Base-by-base conservation (phyloP, 2,797 vertebrate species). In the Anas bahamensis region DNA sequence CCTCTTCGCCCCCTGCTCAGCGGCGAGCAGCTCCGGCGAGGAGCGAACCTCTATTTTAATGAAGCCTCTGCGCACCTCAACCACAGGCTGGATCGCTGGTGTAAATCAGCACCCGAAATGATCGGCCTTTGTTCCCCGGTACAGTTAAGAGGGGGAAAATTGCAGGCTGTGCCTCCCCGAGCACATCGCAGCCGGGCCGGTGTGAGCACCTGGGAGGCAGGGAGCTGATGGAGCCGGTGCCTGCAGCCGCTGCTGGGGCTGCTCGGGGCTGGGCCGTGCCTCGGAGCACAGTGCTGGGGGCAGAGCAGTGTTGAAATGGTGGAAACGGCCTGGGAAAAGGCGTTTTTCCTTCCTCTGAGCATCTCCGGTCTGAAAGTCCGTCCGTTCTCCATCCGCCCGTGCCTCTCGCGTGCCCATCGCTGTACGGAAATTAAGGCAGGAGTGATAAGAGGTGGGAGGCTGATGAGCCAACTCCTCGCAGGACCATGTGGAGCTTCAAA, bases 41-140 rank as follows among this genome's bases (percentile, higher is more conserved):
- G 18, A 65, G 66, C 53, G 73, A 85, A 41, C 63, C 35, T 80
- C 82, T 70, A 53, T 77, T 86, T 93, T 94, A 90, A 94, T 93
- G 87, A 92, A 95, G 72, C 74, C 59, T 15, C 29, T 41, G 39
- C 56, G 41, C 75, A 66, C 84, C 82, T 92, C 75, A 80, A 44
- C 83, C 90, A 69, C 88, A 72, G 63, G 37, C 55, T 22, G 77
- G 70, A 83, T 92, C 70, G 69, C 52, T 66, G 59, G 72, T 73
- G 88, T 83, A 94, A 92, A 90, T 95, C 83, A 78, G 85, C 59
- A 35, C 50, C 74, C n/a, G 59, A 69, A 89, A 86, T 93, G 41
- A 28, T 64, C 64, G n/a, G 71, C 63, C 68, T 83, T 66, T 89
- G 89, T 66, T 24, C 33, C 73, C 48, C 33, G 64, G 26, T 53